Evolutionary conservation across 2,888 invertebrate species (phyloP).

Genomic region (Tachina grossa): DNA sequence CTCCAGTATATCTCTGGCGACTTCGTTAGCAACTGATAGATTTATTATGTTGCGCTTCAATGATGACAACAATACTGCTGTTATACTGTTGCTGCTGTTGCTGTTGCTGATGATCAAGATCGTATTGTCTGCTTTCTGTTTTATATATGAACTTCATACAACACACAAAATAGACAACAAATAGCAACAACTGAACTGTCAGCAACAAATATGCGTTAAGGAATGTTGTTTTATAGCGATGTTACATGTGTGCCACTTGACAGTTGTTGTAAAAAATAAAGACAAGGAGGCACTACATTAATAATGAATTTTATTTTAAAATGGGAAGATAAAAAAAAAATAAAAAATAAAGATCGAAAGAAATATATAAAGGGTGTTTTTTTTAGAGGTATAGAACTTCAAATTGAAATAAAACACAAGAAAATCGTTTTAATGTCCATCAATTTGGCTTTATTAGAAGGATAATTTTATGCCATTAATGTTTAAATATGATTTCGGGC

Average conservation of each 20-base stretch:
- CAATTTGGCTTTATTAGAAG: no score
- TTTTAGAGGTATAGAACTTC: no score
- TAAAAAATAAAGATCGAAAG: slow-evolving; percentile 10
- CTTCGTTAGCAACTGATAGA: slow-evolving; percentile 58
- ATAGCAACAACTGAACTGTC: slow-evolving; percentile 26
- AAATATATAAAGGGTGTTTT: no score
- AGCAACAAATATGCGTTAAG: slow-evolving; percentile 66
- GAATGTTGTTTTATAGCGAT: slow-evolving; percentile 71
- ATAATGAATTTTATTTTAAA: slow-evolving; percentile 62
- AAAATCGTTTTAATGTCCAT: no score
- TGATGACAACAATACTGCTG: slow-evolving; percentile 55
- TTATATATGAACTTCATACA: slow-evolving; percentile 35
- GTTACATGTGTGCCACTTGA: slow-evolving; percentile 68
- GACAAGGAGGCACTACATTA: slow-evolving; percentile 34
- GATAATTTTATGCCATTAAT: no score
- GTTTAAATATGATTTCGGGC: no score
- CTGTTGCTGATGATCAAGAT: slow-evolving; percentile 39
- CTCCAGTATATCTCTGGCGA: not conserved
- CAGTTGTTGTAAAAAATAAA: slow-evolving; percentile 47
- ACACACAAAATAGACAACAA: slow-evolving; percentile 1
- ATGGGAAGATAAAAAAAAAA: not conserved
- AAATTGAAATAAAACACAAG: no score
- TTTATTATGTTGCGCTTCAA: slow-evolving; percentile 70
- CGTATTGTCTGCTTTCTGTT: slow-evolving; percentile 33
- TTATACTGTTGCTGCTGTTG: slow-evolving; percentile 21